phyloP scores from a whole-genome alignment of 2,797 vertebrate species.

The Pyrrhura leucotis region DNA sequence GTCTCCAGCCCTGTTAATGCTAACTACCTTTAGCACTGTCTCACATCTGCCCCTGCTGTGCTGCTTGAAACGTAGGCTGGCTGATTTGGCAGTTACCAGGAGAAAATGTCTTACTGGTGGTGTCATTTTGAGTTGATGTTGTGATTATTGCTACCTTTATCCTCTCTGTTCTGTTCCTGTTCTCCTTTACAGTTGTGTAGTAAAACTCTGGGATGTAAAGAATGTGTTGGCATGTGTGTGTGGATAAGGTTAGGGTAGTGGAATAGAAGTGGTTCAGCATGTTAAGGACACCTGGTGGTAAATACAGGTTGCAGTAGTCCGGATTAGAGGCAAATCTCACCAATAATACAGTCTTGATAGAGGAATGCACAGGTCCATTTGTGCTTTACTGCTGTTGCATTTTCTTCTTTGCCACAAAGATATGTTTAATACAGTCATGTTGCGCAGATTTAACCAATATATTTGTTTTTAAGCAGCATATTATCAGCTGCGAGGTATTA shows the following conservation, averaged over 20 bases:
- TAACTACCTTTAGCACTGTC: too few relatives aligned
- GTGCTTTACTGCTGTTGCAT: neutral
- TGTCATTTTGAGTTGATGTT: neutral
- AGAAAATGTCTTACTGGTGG: neutral
- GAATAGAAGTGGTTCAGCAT: neutral
- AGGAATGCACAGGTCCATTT: neutral
- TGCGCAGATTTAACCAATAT: neutral
- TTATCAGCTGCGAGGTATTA: neutral
- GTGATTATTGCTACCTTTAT: neutral
- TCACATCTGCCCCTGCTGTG: rapidly evolving
- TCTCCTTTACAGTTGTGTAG: neutral
- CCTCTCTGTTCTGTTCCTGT: neutral
- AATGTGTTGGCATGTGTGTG: neutral
- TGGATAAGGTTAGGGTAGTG: neutral
- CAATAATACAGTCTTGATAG: neutral
- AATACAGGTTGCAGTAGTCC: neutral
- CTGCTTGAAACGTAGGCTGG: neutral
- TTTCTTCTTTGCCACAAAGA: neutral
- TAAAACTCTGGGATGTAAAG: neutral
- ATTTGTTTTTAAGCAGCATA: neutral
- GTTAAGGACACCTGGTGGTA: neutral
- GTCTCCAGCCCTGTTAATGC: rapidly evolving
- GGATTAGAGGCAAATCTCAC: neutral
- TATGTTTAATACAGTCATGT: neutral
- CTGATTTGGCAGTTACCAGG: neutral